These are phyloP conservation scores for Neoniphon sammara DNA, from an alignment of 2,797 vertebrate species.

Conservation along the genomic window DNA sequence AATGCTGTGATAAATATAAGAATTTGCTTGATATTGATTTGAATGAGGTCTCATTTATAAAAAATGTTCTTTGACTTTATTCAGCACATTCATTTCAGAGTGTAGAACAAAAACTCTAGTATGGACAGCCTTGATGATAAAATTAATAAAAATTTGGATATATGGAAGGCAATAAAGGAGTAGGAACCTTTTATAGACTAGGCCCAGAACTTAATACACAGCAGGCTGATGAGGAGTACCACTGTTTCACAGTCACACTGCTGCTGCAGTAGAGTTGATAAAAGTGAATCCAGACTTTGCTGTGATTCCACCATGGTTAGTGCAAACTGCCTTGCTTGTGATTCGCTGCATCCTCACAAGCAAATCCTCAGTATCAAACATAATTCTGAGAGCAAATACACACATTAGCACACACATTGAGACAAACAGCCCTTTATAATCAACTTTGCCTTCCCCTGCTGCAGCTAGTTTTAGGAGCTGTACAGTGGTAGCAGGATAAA, in stretches of 20 bases:
- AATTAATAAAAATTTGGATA: no score
- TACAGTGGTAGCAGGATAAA: not conserved
- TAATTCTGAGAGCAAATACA: constrained; percentile 2
- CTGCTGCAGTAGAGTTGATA: not conserved
- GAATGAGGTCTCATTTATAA: not conserved
- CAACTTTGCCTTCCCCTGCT: no score
- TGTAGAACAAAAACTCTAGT: not conserved
- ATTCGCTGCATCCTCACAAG: not conserved
- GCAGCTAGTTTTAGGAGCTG: not conserved
- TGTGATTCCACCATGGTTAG: not conserved
- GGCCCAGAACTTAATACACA: not conserved
- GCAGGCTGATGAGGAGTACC: not conserved
- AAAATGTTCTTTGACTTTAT: not conserved
- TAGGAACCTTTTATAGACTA: not conserved
- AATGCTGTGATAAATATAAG: not conserved
- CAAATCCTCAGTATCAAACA: constrained; percentile 8
- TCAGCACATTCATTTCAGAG: not conserved
- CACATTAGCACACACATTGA: not conserved
- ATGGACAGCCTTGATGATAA: not conserved
- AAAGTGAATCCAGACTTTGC: not conserved
- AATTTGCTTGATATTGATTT: not conserved
- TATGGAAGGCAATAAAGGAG: no score
- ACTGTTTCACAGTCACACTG: not conserved
- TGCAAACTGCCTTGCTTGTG: not conserved
- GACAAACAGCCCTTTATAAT: constrained; percentile 30